Evolutionary conservation across 1,140 invertebrate genomes (phyloP).

Genomic region (Aphelenchoides fujianensis): DNA sequence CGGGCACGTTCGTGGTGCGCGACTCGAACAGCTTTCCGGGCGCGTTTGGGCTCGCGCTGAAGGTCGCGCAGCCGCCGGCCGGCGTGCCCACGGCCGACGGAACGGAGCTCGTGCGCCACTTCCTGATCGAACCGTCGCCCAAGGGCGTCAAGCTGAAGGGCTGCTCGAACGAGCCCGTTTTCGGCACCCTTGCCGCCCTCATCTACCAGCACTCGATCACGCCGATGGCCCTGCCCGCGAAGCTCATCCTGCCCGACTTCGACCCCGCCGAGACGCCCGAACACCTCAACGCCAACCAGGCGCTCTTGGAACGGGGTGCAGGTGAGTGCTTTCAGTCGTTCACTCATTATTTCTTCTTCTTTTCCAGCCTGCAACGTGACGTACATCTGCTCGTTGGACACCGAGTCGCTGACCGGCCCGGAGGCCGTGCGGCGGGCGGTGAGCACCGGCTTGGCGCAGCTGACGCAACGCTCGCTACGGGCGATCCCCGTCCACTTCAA

Average conservation of each 20-base stretch:
- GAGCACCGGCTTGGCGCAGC: slow-evolving; percentile 67
- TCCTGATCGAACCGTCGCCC: slow-evolving; percentile 90
- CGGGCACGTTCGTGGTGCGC: slow-evolving; percentile 91
- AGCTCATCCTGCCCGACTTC: slow-evolving; percentile 77
- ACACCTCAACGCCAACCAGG: slow-evolving; percentile 66
- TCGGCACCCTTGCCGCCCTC: slow-evolving; percentile 86
- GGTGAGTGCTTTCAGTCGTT: slow-evolving; percentile 64
- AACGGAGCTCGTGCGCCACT: slow-evolving; percentile 88
- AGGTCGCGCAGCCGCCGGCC: slow-evolving; percentile 76
- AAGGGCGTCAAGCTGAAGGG: slow-evolving; percentile 91
- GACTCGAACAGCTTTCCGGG: slow-evolving; percentile 91
- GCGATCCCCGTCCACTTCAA: slow-evolving; percentile 93
- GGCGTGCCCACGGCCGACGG: slow-evolving; percentile 68
- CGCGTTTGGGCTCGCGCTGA: slow-evolving; percentile 90
- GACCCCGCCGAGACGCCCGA: slow-evolving; percentile 64
- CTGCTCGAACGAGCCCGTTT: slow-evolving; percentile 92
- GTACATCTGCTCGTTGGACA: slow-evolving; percentile 84
- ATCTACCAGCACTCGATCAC: slow-evolving; percentile 98
- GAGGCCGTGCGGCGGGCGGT: slow-evolving; percentile 86
- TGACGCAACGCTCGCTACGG: slow-evolving; percentile 69
- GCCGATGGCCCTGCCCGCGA: slow-evolving; percentile 84
- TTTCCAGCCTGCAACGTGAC: slow-evolving; percentile 84
- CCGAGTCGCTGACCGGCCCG: slow-evolving; percentile 90
- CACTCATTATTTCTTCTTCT: no score
- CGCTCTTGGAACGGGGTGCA: slow-evolving; percentile 71